These are phyloP conservation scores for Apogon hyalosoma DNA, from an alignment of 2,797 vertebrate genomes.

Conservation along the genomic window DNA sequence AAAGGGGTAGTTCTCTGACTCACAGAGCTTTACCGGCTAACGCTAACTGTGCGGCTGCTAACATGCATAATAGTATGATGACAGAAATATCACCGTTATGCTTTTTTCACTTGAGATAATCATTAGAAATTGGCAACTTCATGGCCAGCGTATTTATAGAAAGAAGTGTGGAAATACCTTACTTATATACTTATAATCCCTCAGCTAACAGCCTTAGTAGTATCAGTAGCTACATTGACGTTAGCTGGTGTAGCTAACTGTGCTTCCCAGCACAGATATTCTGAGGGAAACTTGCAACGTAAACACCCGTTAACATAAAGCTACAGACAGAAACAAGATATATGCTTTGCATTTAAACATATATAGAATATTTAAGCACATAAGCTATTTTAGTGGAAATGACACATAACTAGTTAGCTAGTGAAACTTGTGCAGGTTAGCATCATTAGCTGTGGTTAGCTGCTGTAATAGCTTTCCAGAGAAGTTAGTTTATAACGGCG, in stretches of 20 bases:
- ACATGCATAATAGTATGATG: background rate
- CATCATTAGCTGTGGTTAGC: constrained; percentile 11
- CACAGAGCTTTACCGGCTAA: background rate
- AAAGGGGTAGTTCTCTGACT: background rate
- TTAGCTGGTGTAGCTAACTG: constrained; percentile 29
- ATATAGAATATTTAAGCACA: background rate
- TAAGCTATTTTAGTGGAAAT: background rate
- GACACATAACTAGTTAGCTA: background rate
- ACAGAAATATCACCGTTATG: background rate
- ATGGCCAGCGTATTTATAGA: background rate
- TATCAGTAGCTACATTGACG: constrained; percentile 1
- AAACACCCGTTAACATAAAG: background rate
- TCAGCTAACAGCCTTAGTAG: background rate
- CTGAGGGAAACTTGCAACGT: background rate
- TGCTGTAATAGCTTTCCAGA: constrained; percentile 18
- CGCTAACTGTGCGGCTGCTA: constrained; percentile 34
- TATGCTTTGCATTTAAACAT: background rate
- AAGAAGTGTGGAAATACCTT: too few relatives aligned
- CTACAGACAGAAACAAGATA: background rate
- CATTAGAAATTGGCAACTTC: background rate
- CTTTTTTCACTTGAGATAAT: background rate
- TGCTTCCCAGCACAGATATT: background rate
- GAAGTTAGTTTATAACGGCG: background rate
- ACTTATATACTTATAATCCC: background rate
- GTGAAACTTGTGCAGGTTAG: constrained; percentile 12